These are phyloP conservation scores for Dryococelus australis DNA, from an alignment of 2,888 invertebrate species.

Conservation along the genomic window DNA sequence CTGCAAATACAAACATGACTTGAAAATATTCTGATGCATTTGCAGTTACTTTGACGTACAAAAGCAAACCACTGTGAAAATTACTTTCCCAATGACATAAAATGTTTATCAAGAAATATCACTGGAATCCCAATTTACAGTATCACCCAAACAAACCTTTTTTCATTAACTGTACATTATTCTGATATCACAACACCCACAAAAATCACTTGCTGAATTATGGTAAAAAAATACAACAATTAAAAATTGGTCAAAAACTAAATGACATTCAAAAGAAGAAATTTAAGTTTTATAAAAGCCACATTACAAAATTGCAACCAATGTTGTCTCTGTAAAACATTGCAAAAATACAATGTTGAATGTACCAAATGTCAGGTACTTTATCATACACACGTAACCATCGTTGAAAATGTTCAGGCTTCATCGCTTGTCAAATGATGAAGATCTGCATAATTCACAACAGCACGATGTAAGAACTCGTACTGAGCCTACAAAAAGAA, in stretches of 20 bases:
- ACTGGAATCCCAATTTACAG: background rate
- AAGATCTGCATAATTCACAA: constrained; percentile 87
- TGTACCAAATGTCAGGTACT: background rate
- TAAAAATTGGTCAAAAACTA: background rate
- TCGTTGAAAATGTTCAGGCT: constrained; percentile 17
- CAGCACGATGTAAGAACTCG: constrained; percentile 91
- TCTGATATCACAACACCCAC: constrained; percentile 1
- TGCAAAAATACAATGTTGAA: constrained; percentile 10
- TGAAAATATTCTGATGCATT: background rate
- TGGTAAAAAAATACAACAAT: background rate
- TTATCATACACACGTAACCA: background rate
- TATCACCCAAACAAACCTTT: background rate
- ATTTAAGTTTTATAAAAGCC: constrained; percentile 26
- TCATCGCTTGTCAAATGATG: constrained; percentile 70
- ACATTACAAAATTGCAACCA: constrained; percentile 31
- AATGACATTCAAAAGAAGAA: constrained; percentile 9
- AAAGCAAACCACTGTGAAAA: background rate
- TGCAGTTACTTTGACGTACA: background rate
- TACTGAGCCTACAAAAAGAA: constrained; percentile 78
- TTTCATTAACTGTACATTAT: background rate
- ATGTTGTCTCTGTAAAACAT: background rate
- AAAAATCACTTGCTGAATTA: background rate
- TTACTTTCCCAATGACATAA: background rate
- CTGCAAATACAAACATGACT: background rate
- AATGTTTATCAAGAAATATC: background rate